A percentile compares a stretch with the other conserved stretches of the same genome.
phyloP scores from a whole-genome alignment of 1,140 invertebrate species.

The Sycobia sp. region DNA sequence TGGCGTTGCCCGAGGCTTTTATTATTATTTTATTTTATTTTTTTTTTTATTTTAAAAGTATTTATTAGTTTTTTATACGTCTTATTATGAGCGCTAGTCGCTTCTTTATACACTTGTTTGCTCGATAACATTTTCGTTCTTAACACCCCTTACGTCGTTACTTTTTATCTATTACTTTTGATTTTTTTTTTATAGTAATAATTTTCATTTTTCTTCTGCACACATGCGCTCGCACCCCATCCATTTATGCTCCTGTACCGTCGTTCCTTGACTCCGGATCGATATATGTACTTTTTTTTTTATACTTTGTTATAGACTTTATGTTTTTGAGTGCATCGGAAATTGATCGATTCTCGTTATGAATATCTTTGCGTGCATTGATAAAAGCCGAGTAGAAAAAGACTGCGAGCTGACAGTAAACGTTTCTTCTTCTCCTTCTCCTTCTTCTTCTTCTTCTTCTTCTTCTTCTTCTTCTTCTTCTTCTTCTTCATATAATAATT shows the following conservation, averaged over 20 bases:
- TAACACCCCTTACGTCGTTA: conserved; percentile 14
- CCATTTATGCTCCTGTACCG: not conserved
- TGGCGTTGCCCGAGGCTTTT: conserved; percentile 21
- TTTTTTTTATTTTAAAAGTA: conserved; percentile 4
- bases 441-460: not conserved
- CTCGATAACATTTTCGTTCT: not conserved
- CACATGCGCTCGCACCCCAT: not conserved
- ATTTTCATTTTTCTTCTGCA: conserved; percentile 12
- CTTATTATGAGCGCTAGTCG: conserved; percentile 33
- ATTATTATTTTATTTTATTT: conserved; percentile 23
- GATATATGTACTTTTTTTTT: conserved; percentile 13
- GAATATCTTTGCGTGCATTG: conserved; percentile 18
- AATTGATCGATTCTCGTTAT: conserved; percentile 24
- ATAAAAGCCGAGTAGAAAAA: conserved; percentile 38
- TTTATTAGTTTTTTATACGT: no score
- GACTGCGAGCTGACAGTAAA: conserved; percentile 16
- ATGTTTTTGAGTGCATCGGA: conserved; percentile 27
- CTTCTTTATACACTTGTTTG: conserved; percentile 32
- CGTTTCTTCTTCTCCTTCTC: not conserved
- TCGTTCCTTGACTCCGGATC: not conserved
- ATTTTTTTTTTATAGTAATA: conserved; percentile 27
- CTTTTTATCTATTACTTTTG: no score
- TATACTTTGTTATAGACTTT: not conserved
- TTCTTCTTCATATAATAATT: conserved; percentile 3
- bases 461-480: conserved; percentile 5